A percentile compares a stretch with the other conserved stretches of the same genome.
Conservation (phyloP, 2,797 vertebrate species). For the Limnodromus scolopaceus region DNA sequence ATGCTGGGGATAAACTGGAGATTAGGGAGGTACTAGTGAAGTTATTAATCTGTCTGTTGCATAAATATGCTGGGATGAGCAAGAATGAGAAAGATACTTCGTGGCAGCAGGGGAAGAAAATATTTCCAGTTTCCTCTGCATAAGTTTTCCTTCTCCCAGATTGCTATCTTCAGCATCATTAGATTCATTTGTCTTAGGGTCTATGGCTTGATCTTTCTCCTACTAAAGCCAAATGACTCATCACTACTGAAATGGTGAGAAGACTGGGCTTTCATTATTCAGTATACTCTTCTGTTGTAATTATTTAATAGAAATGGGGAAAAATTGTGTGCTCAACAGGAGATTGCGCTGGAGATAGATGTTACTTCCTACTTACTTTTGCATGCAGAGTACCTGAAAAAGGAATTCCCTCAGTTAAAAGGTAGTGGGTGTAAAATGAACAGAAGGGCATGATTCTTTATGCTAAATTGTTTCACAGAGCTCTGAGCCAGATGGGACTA, state of each 20-base stretch:
- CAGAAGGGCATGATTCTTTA: neutral
- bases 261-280: neutral
- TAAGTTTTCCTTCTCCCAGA: neutral
- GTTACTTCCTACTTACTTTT: neutral
- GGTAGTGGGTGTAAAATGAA: neutral
- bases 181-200: neutral
- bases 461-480: neutral
- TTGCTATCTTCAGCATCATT: neutral
- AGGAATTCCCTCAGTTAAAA: neutral
- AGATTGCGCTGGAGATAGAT: neutral
- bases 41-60: slow-evolving; percentile 9
- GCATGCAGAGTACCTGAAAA: neutral
- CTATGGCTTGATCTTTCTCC: neutral
- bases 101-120: neutral
- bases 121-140: neutral
- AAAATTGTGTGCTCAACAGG: neutral
- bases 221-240: neutral
- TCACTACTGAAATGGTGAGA: neutral
- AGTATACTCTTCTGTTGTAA: neutral
- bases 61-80: neutral
- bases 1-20: neutral
- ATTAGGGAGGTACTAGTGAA: neutral
- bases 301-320: neutral
- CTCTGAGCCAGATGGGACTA: neutral
- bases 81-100: slow-evolving; percentile 1